Evolutionary conservation across 1,140 invertebrate genomes (phyloP), one percentile per base, ranked within the genome.

Genomic region (Scylla paramamosain): DNA sequence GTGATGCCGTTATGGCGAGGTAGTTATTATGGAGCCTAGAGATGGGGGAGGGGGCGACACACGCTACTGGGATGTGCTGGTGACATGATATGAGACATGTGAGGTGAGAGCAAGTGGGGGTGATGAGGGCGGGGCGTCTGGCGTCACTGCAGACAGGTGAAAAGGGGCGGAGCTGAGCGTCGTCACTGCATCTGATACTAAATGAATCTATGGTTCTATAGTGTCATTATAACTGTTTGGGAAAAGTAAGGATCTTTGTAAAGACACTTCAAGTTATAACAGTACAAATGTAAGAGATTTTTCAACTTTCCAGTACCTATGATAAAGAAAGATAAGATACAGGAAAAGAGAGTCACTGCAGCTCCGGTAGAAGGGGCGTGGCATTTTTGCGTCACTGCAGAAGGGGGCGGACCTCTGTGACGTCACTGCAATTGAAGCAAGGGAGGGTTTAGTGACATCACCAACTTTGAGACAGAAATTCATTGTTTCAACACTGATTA

Each of bases 61-160:
- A 25, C 67, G 20, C 67, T n/a, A n/a, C 20, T n/a, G 67, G 67
- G 67, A 77, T 77, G 67, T 77, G 67, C 67, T 77, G 25, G 67
- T 77, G 67, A 77, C 67, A 77, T 77, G 67, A n/a, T n/a, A 25
- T 77, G 67, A 77, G n/a, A n/a, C 67, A 77, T 77, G 67, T 77
- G 67, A 77, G 67, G 67, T n/a, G 12, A 77, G 12, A 16, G 67
- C 67, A 77, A n/a, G 20, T 12, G 0, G 20, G 67, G 67, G 10
- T 12, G 67, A 20, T 7, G n/a, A 77, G 67, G 67, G 67, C 67
- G 67, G 67, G 67, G 67, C 67, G 16, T 77, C 1, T 77, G 67
- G 67, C 67, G 67, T 77, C 67, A 77, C 67, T 77, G 67, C 67
- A 77, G 67, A n/a, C 67, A 77, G 67, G 67, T n/a, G 67, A n/a